Evolutionary conservation across 2,113 vertebrate species (phyloP).

Genomic region (Cryptotis parvus): DNA sequence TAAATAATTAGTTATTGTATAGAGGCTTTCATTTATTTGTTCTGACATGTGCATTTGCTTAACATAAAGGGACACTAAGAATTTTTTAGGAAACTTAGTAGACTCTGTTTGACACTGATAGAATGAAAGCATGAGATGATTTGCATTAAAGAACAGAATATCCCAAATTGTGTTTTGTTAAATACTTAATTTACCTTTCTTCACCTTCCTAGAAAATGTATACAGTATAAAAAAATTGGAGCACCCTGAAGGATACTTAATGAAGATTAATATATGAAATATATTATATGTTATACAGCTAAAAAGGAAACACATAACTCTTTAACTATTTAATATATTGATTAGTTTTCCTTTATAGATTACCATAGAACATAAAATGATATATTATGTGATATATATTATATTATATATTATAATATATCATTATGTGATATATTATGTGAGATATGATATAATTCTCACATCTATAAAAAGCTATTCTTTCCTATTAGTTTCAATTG

Average conservation of each 20-base stretch:
- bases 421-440: neutral
- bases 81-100: neutral
- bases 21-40: neutral
- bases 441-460: too few relatives aligned
- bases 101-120: neutral
- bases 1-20: neutral
- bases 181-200: neutral
- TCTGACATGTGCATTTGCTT: neutral
- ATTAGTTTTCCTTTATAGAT: neutral
- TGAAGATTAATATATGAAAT: neutral
- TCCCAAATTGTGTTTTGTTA: neutral
- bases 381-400: neutral
- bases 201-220: neutral
- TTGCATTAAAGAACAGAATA: neutral
- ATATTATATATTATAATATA: neutral
- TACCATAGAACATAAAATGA: neutral
- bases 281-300: neutral
- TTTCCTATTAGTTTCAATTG: neutral
- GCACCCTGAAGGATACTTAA: neutral
- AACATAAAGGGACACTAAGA: neutral
- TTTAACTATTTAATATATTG: neutral
- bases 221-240: neutral
- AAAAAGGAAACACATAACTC: neutral
- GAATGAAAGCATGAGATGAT: neutral
- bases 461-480: neutral